Conservation (phyloP, 2,113 vertebrate species). For the Paracanthobrama guichenoti region DNA sequence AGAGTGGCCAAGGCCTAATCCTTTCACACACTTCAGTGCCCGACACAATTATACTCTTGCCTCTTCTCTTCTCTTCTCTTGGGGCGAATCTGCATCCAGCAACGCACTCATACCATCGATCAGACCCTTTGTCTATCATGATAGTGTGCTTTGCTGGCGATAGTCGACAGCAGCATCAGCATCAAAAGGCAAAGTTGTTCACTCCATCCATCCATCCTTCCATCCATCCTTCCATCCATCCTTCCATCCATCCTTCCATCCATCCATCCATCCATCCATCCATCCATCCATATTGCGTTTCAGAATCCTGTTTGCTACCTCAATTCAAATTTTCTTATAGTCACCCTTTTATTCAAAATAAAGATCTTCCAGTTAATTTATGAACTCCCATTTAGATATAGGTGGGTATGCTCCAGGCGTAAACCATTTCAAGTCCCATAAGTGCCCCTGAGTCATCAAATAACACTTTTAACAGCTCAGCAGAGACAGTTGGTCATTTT, state of each 20-base stretch:
- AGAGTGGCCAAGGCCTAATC: slow-evolving; percentile 49
- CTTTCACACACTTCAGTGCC: slow-evolving; percentile 41
- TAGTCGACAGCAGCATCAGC: not conserved
- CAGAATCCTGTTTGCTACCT: not conserved
- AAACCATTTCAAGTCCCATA: not conserved
- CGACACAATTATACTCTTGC: slow-evolving; percentile 41
- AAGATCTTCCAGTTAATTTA: not conserved
- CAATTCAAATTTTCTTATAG: not conserved
- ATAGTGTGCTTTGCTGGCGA: not conserved
- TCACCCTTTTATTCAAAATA: not conserved
- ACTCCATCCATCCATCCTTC: no score
- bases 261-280: not conserved
- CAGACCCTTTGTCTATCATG: slow-evolving; percentile 24
- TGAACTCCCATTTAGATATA: not conserved
- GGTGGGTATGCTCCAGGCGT: not conserved
- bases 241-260: not conserved
- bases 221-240: no score
- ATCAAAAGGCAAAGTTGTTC: slow-evolving; percentile 5
- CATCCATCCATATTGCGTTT: not conserved
- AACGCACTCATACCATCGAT: slow-evolving; percentile 11
- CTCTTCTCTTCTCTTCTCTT: slow-evolving; percentile 23
- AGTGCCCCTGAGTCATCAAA: not conserved
- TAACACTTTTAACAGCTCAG: slow-evolving; percentile 11
- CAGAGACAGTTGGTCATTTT: slow-evolving; percentile 4
- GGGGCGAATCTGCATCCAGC: slow-evolving; percentile 35